Base-by-base conservation (phyloP, 2,797 vertebrate species). In the Eulemur albifrons region DNA sequence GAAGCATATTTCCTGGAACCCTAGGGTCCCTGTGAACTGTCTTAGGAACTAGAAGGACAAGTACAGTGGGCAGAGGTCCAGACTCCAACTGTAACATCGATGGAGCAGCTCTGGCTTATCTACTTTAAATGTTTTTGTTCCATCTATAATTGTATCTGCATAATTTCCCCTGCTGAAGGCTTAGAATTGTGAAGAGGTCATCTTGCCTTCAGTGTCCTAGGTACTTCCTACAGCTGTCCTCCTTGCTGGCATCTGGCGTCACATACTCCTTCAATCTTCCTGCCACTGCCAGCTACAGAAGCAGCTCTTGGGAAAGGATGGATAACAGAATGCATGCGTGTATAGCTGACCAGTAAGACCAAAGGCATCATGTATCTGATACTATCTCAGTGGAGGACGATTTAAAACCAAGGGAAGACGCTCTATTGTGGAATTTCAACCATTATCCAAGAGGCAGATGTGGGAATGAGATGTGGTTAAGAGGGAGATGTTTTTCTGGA, bases 11-110 rank as follows among this genome's bases (percentile, higher is more conserved):
- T 81, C 25, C 13, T 67, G 23, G 40, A 75, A 54, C 1, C 21
- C 7, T 23, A 3, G 2, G 0, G 0, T 82, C 14, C 6, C 10
- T n/a, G 15, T 21, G 1, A 67, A 11, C 32, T 61, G 15, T 77
- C 1, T 38, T 1, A 13, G 25, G 12, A 12, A 27, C 11, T 80
- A 6, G 45, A 70, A 69, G 50, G 63, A 48, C 11, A 82, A n/a
- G 17, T 14, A 30, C 5, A 48, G 32, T 38, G 32, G 52, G 35
- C 9, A 85, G 54, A 90, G 63, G 35, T 25, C 45, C 65, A 48
- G 73, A 23, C 52, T 83, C 52, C 23, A 38, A 2, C 13, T 73
- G 1, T n/a, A 65, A 48, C n/a, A 88, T 25, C 54, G 77, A 2
- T 12, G 45, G 48, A 59, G 20, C 2, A 59, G 61, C 38, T 87